These are phyloP conservation scores for Cydia strobilella DNA, from an alignment of 1,140 invertebrate genomes.

Conservation along the genomic window DNA sequence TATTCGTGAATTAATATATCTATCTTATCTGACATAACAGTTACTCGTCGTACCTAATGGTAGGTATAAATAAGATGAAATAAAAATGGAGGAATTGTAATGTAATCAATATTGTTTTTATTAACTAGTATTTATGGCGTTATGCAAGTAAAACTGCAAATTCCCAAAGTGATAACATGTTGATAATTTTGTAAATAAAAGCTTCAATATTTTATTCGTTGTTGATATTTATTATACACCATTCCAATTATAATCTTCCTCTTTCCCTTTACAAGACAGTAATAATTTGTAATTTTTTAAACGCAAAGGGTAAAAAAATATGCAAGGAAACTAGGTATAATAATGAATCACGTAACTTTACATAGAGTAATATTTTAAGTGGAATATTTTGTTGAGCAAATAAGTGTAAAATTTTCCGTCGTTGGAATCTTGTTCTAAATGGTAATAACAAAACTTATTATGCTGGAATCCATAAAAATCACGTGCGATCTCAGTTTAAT, in stretches of 20 bases:
- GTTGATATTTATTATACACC: constrained; percentile 44
- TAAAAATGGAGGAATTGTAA: constrained; percentile 63
- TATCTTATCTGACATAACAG: constrained; percentile 22
- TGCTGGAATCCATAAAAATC: too few relatives aligned
- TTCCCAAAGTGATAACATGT: constrained; percentile 80
- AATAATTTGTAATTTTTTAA: not conserved
- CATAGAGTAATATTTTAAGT: too few relatives aligned
- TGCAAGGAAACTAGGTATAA: too few relatives aligned
- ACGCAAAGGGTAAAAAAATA: too few relatives aligned
- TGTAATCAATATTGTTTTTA: constrained; percentile 69
- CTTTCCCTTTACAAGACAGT: not conserved
- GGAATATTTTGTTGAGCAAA: too few relatives aligned
- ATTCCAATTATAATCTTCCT: not conserved
- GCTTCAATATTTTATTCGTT: constrained; percentile 74
- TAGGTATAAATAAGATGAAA: constrained; percentile 40
- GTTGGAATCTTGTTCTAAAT: too few relatives aligned
- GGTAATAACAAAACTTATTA: too few relatives aligned
- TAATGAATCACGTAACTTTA: too few relatives aligned
- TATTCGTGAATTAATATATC: constrained; percentile 26
- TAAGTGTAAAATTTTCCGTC: too few relatives aligned
- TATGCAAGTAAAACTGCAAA: constrained; percentile 77
- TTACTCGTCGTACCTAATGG: constrained; percentile 34
- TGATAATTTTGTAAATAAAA: constrained; percentile 80
- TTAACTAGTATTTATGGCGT: constrained; percentile 66
- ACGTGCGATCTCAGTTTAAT: too few relatives aligned